Percentiles rank a stretch among this genome's conserved stretches.
Conservation (phyloP, 2,888 invertebrate genomes). For the Trichacis sp. region DNA sequence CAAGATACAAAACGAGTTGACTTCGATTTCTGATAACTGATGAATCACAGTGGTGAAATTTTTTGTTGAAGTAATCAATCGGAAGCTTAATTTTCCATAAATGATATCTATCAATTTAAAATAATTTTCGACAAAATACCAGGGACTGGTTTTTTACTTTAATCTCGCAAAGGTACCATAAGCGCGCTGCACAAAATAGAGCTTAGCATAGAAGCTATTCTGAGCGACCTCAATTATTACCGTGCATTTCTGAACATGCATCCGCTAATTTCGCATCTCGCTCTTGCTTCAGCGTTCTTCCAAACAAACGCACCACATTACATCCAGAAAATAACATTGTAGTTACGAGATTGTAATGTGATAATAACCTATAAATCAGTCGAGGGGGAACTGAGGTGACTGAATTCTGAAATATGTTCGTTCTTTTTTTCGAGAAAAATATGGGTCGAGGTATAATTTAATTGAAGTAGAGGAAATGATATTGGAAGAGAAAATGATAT, state of each 20-base stretch:
- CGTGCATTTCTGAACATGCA: constrained; percentile 43
- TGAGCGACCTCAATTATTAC: constrained; percentile 55
- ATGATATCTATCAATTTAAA: too few species aligned
- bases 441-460: too few species aligned
- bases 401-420: not conserved
- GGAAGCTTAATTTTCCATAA: too few species aligned
- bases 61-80: too few species aligned
- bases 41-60: too few species aligned
- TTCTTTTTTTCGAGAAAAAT: too few species aligned
- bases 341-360: not conserved
- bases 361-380: not conserved
- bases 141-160: constrained; percentile 24
- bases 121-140: too few species aligned
- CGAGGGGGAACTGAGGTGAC: not conserved
- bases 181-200: constrained; percentile 51
- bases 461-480: too few species aligned
- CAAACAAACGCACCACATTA: not conserved
- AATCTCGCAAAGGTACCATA: constrained; percentile 36
- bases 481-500: too few species aligned
- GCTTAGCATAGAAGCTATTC: constrained; percentile 49
- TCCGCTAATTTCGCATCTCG: constrained; percentile 16
- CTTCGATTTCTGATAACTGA: too few species aligned
- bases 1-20: too few species aligned
- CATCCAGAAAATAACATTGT: not conserved
- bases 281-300: constrained; percentile 3